Evolutionary conservation across 2,113 vertebrate species (phyloP).

Genomic region (Ancistrus triradiatus): DNA sequence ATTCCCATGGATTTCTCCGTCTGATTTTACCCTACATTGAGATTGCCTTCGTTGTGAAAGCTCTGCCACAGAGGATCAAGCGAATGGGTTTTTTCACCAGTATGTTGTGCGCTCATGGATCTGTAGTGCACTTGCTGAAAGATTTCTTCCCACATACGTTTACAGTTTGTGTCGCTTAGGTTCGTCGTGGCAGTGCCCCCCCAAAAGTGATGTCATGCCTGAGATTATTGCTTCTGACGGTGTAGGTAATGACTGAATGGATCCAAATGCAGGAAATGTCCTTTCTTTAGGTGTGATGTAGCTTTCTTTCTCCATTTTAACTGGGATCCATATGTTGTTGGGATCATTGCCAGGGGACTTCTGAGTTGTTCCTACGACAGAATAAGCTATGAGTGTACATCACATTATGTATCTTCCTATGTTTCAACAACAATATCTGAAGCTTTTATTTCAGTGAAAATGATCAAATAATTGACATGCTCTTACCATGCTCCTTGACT

Average conservation of each 20-base stretch:
- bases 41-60: slow-evolving; percentile 98
- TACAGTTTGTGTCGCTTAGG: slow-evolving; percentile 98
- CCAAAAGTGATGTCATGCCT: slow-evolving; percentile 81
- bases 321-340: slow-evolving; percentile 63
- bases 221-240: slow-evolving; percentile 78
- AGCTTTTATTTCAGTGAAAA: not conserved
- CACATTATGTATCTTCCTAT: no score
- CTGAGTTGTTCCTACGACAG: slow-evolving; percentile 79
- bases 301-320: slow-evolving; percentile 87
- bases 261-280: slow-evolving; percentile 73
- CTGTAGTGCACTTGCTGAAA: slow-evolving; percentile 97
- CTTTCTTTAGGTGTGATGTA: slow-evolving; percentile 77
- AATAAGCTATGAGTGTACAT: no score
- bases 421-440: no score
- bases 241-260: slow-evolving; percentile 74
- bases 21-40: slow-evolving; percentile 77
- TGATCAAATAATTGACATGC: slow-evolving; percentile 54
- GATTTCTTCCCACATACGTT: slow-evolving; percentile 96
- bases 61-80: slow-evolving; percentile 95
- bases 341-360: slow-evolving; percentile 74
- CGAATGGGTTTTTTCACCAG: slow-evolving; percentile 96
- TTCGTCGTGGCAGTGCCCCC: slow-evolving; percentile 78
- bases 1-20: no score
- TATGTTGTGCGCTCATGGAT: slow-evolving; percentile 98
- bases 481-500: slow-evolving; percentile 90